A percentile compares a stretch with the other conserved stretches of the same genome.
Evolutionary conservation across 2,113 vertebrate genomes (phyloP).

Genomic region (Nothoprocta pentlandii): DNA sequence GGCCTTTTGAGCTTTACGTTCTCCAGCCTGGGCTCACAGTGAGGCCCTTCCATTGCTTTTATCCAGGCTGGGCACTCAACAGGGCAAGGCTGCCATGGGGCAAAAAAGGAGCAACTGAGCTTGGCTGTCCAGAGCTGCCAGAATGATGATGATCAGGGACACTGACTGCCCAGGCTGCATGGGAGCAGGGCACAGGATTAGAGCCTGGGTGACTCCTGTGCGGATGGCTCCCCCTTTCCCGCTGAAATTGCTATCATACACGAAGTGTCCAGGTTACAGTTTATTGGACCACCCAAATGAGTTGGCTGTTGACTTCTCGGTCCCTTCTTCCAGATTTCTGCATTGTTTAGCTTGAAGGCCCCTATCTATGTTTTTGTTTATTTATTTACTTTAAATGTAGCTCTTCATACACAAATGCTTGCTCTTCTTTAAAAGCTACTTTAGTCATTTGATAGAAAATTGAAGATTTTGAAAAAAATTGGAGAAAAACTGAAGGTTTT

Average conservation of each 20-base stretch:
- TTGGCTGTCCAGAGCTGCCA: background rate
- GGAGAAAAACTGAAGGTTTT: background rate
- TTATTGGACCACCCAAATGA: background rate
- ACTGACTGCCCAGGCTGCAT: background rate
- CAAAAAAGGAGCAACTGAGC: background rate
- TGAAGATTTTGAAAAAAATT: too few relatives aligned
- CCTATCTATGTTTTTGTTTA: background rate
- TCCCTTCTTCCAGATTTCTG: background rate
- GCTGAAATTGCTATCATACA: background rate
- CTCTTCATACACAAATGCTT: background rate
- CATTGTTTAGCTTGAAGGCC: background rate
- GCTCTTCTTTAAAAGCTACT: background rate
- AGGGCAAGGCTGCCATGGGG: background rate
- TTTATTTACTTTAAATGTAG: background rate
- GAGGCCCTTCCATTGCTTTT: background rate
- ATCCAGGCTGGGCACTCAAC: background rate
- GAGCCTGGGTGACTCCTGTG: background rate
- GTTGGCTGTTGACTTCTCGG: background rate
- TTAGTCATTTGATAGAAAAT: background rate
- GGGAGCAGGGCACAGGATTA: background rate
- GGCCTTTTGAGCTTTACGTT: accelerated
- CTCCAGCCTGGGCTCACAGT: background rate
- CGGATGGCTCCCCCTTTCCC: background rate
- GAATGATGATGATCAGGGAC: too few relatives aligned
- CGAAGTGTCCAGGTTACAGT: background rate